A percentile compares a stretch with the other conserved stretches of the same genome.
These are phyloP conservation scores for Odontomyia ornata DNA, from an alignment of 2,888 invertebrate genomes.

Conservation along the genomic window DNA sequence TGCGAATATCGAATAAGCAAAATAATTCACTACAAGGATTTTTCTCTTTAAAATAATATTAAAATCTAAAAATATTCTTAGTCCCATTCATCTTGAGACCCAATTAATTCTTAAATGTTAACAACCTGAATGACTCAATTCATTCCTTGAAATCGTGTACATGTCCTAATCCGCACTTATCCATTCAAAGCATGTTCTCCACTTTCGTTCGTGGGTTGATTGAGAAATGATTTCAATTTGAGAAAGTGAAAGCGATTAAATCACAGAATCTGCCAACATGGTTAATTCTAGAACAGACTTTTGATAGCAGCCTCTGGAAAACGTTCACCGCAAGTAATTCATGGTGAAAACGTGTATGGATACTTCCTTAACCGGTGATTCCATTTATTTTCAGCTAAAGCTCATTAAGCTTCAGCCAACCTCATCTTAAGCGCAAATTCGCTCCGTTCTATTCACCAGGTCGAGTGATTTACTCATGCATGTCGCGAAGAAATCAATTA, in stretches of 20 bases:
- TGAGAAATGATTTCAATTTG: conserved; percentile 12
- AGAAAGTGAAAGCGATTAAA: neutral
- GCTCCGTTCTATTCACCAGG: neutral
- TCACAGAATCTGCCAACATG: neutral
- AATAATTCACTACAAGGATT: no score
- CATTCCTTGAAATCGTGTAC: neutral
- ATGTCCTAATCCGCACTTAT: conserved; percentile 10
- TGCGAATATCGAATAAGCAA: no score
- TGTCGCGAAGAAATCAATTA: conserved; percentile 34
- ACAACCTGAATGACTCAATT: neutral
- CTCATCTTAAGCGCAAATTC: neutral
- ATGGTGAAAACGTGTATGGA: conserved; percentile 17
- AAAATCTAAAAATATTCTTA: no score
- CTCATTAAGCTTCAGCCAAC: conserved; percentile 11
- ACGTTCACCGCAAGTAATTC: neutral
- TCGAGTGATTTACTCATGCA: conserved; percentile 28
- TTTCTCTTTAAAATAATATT: no score
- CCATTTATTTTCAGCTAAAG: conserved; percentile 2
- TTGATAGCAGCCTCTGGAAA: neutral
- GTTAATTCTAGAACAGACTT: neutral
- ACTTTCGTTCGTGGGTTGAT: neutral
- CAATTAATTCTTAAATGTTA: no score
- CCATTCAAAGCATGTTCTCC: conserved; percentile 14
- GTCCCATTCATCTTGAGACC: no score
- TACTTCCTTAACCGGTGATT: neutral